Base-by-base conservation (phyloP, 2,888 invertebrate genomes). In the Desoria tigrina region DNA sequence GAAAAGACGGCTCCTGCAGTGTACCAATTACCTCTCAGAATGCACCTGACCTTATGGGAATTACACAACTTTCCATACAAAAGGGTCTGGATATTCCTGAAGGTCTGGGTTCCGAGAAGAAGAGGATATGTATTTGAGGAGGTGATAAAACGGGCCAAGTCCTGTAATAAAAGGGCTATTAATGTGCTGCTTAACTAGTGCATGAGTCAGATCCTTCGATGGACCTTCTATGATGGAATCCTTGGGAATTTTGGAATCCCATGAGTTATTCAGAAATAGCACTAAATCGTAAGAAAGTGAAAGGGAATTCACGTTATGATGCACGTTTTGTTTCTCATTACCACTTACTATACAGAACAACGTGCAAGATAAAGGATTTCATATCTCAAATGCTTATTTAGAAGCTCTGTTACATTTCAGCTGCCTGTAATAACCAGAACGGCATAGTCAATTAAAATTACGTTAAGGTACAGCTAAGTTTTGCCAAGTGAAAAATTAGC, bases 61-160 rank as follows among this genome's bases (percentile, higher is more conserved):
- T 45, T 58, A 27, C 24, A 49, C 24, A 49, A 42, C 58, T 50
- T 45, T 39, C 59, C 24, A 61, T 42, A 32, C 56, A 60, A 56
- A n/a, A 39, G 60, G 56, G 42, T 66, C 69, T 66, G 69, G 69
- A 69, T 69, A 66, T 69, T 69, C n/a, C 54, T 69, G 69, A 69
- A 69, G 69, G 69, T 66, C 65, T 66, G 26, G 56, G 45, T 58
- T 58, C 58, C 27, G 45, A 24, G 58, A 58, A 37, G 45, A 23
- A 51, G 24, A n/a, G n/a, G n/a, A n/a, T n/a, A 26, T 51, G 51
- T 26, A 4, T 51, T 21, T 24, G 7, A 3, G 16, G 26, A 24
- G 51, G 51, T 51, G 23, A 51, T 18, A 45, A 18, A 4, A 16
- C 16, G 26, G 11, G 51, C 51, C 7, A 23, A 51, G 24, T 6